phyloP scores from a whole-genome alignment of 2,797 vertebrate genomes.

The Acrocephalus scirpaceus region DNA sequence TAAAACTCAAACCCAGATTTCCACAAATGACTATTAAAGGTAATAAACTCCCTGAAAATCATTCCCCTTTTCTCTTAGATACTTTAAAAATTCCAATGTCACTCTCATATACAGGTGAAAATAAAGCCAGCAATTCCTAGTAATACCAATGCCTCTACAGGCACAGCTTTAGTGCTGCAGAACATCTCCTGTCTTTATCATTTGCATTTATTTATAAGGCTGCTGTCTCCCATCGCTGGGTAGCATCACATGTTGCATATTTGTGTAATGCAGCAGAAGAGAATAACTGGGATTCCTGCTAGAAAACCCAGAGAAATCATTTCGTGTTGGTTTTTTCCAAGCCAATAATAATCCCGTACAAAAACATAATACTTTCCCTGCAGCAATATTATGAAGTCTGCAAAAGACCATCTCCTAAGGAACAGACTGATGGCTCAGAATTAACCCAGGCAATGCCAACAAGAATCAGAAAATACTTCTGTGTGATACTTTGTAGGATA shows the following conservation, averaged over 20 bases:
- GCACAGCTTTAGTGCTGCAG: not conserved
- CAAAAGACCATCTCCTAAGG: not conserved
- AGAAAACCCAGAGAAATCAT: constrained; percentile 56
- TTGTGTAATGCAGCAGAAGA: constrained; percentile 62
- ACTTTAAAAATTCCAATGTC: not conserved
- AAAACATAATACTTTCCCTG: not conserved
- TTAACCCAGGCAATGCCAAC: not conserved
- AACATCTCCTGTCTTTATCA: not conserved
- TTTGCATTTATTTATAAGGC: constrained; percentile 47
- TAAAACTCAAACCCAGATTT: constrained; percentile 7
- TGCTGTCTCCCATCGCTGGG: not conserved
- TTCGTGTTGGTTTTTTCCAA: constrained; percentile 26
- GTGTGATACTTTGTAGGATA: not conserved
- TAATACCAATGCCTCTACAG: not conserved
- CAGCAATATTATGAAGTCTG: not conserved
- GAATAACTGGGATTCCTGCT: constrained; percentile 44
- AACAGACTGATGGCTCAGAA: not conserved
- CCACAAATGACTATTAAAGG: not conserved
- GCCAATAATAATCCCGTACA: constrained; percentile 1
- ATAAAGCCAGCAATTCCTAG: not conserved
- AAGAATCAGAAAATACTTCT: not conserved
- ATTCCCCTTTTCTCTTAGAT: not conserved
- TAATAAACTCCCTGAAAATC: not conserved
- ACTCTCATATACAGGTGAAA: not conserved
- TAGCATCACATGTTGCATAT: not conserved